A percentile compares a stretch with the other conserved stretches of the same genome.
Evolutionary conservation across 2,113 vertebrate genomes (phyloP).

Genomic region (Crypturellus undulatus): DNA sequence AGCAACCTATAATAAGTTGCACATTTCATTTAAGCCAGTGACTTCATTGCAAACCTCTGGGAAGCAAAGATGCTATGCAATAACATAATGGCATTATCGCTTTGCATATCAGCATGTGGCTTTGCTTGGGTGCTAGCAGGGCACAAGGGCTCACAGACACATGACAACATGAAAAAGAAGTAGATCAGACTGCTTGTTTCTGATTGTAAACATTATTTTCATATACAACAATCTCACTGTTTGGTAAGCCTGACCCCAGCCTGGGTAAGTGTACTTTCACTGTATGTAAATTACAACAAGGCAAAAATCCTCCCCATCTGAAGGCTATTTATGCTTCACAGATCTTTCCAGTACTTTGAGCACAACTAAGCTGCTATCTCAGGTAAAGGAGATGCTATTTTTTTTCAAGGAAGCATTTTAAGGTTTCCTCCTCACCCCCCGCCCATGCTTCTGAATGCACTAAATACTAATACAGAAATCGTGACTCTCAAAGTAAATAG

Average conservation of each 20-base stretch:
- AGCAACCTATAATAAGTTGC: conserved; percentile 12
- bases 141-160: conserved; percentile 58
- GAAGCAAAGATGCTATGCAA: conserved; percentile 70
- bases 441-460: conserved; percentile 62
- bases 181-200: conserved; percentile 51
- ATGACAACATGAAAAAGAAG: conserved; percentile 63
- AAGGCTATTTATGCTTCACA: conserved; percentile 71
- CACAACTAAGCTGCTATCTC: conserved; percentile 73
- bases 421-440: neutral
- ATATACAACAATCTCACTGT: conserved; percentile 52
- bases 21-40: conserved; percentile 64
- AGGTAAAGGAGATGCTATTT: conserved; percentile 58
- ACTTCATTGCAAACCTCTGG: conserved; percentile 65
- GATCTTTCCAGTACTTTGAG: conserved; percentile 74
- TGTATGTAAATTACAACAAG: conserved; percentile 65
- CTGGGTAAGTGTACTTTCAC: conserved; percentile 43
- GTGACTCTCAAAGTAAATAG: conserved; percentile 80
- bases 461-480: conserved; percentile 79
- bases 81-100: conserved; percentile 73
- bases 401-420: conserved; percentile 56
- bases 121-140: conserved; percentile 73
- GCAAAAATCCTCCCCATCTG: conserved; percentile 26
- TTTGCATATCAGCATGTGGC: conserved; percentile 76
- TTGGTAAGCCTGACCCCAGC: conserved; percentile 66
- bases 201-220: conserved; percentile 65